Evolutionary conservation across 2,113 vertebrate genomes (phyloP), one percentile per base, ranked within the genome.

Genomic region (Catharus bicknelli): DNA sequence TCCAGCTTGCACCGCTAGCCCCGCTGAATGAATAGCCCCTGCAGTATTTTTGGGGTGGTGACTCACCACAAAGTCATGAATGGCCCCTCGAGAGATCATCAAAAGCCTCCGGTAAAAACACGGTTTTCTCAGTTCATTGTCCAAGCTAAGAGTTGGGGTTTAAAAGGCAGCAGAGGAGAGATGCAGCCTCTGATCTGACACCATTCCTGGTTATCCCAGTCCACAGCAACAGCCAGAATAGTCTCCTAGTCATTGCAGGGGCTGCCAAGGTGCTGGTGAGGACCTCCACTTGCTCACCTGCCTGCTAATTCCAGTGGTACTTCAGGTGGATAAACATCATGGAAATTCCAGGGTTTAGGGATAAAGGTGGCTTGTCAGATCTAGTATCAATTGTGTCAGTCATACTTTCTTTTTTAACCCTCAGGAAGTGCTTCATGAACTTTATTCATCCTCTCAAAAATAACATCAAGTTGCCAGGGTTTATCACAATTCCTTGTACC

Each of bases 31-130:
- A 95, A 93, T 82, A 95, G 94, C 93, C 90, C 81, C 64, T 11
- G 47, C 42, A 93, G 94, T 97, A 97, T 97, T 97, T 96, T 78
- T 86, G 91, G 95, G 91, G 88, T 54, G 59, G 84, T 97, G 96
- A 97, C 92, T 97, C 96, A 97, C 55, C 40, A 91, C 95, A 50
- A 76, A 97, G 95, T 47, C 84, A 97, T 94, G 95, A 95, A 45
- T 34, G 57, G 55, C 83, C 92, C 90, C 90, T 93, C 20, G 82
- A 76, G 86, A 82, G 88, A 54, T 66, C 80, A 66, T 82, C 86
- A 32, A 47, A 95, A 96, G 62, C 53, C 86, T 88, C 87, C 64
- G 51, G 62, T 84, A 81, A 89, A 83, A 70, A 54, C 2, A 3
- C 0, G 0, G 9, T 78, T 90, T 82, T 93, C 69, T 63, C 51